Conservation (phyloP, 2,888 invertebrate genomes). For the Caenorhabditis afra region DNA sequence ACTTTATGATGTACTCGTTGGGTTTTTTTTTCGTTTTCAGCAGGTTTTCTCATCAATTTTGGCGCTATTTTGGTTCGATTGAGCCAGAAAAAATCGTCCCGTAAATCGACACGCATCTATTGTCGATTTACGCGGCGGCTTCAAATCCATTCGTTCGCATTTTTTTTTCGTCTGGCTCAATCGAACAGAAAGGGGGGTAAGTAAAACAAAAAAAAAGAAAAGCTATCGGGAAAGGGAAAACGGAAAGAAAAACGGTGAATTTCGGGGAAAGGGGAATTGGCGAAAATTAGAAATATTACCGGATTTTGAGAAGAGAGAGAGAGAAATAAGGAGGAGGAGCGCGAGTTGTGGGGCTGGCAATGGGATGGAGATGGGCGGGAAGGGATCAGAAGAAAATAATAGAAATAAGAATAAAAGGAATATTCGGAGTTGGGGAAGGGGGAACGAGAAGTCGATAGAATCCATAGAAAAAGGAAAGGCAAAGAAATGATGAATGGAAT, state of each 20-base stretch:
- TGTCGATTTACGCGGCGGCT: no score
- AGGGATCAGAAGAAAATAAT: not conserved
- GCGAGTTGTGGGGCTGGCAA: slow-evolving; percentile 17
- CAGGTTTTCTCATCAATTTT: no score
- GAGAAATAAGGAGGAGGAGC: no score
- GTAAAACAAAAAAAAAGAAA: slow-evolving; percentile 36
- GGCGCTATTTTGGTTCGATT: no score
- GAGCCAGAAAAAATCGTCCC: no score
- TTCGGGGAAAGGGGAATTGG: slow-evolving; percentile 7
- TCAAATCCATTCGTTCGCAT: no score
- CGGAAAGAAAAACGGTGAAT: not conserved
- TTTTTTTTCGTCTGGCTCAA: not conserved
- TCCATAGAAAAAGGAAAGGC: not conserved
- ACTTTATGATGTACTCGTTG: no score
- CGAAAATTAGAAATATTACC: slow-evolving; percentile 15
- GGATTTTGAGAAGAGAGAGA: slow-evolving; percentile 20
- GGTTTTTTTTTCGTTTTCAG: no score
- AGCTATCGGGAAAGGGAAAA: not conserved
- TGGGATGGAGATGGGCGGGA: not conserved
- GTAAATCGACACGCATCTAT: no score
- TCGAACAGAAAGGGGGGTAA: slow-evolving; percentile 4
- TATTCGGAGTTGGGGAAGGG: not conserved
- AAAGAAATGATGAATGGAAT: slow-evolving; percentile 4
- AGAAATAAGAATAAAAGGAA: not conserved
- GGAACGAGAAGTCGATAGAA: not conserved